Evolutionary conservation across 2,797 vertebrate genomes (phyloP), one percentile per base, ranked within the genome.

Genomic region (Sebastiscus albofasciatus): DNA sequence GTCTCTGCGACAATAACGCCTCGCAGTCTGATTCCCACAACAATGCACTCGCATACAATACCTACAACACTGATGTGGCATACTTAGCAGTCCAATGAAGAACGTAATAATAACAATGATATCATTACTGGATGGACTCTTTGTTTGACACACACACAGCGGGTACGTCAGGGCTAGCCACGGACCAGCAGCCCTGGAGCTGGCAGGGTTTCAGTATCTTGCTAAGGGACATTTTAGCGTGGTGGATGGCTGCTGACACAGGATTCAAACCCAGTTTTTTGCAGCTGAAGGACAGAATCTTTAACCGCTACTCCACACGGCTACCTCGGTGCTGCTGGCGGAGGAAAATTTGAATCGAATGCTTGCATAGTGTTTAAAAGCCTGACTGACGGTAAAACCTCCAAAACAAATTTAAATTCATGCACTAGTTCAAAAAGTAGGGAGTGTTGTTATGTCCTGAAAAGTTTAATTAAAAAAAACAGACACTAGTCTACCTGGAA

Each of bases 401-500:
- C 56, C 11, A 11, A 42, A 72, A 68, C 33, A 27, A 7, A 7
- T 56, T 67, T 3, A 2, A 39, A 61, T 26, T 60, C 2, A 55
- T 24, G 24, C 65, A 36, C 14, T 8, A 11, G 26, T 54, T 73
- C 31, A 31, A 55, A 62, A 59, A 24, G 9, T 0, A 31, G n/a
- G 12, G 6, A 6, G 7, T 33, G 29, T 36, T 60, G 13, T 9
- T 10, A 54, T 24, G 9, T 42, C 20, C 42, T 34, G 5, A 66
- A 54, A 68, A 68, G 65, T 55, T 7, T 55, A 27, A 20, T 64
- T 20, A 24, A 69, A 42, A 67, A 64, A 76, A 67, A 22, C 5
- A n/a, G 5, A 34, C 42, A 70, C 22, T 36, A 7, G 29, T 92
- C 79, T 95, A 95, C 94, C 94, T 94, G 88, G 82, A 58, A 80